Evolutionary conservation across 2,888 invertebrate genomes (phyloP), one percentile per base, ranked within the genome.

Genomic region (Eristalis arbustorum): DNA sequence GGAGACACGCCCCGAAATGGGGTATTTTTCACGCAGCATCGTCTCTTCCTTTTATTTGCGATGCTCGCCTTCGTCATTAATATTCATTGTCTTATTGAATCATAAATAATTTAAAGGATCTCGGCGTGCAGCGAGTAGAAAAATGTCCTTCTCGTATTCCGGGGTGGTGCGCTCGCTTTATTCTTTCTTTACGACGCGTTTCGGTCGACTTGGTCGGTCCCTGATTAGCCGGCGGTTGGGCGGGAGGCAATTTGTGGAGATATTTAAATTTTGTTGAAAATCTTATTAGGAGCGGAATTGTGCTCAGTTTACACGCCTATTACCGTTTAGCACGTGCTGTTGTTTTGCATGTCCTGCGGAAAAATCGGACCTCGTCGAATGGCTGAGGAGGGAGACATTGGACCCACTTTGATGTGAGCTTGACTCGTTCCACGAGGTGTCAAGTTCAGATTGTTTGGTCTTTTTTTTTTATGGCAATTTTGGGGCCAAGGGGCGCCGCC

Each of bases 41-140:
- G 34, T 31, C 57, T 40, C 64, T 63, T 63, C 63, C 5, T 23
- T 64, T 79, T 66, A 49, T 61, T 49, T 18, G 49, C 18, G 49
- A 1, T 49, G 18, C 18, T 49, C 10, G 49, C 49, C 49, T 5
- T 18, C 49, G 31, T 61, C 72, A 49, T 79, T 79, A 67, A 72
- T 79, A 79, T 72, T 79, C 72, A 79, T 79, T 79, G 78, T 79
- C 78, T 72, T 79, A 79, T 79, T 79, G 78, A 79, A 72, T 79
- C 72, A 69, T 69, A 69, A 79, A 79, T 79, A 79, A 79, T 79
- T 79, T 72, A 79, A 72, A 71, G 71, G 31, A 71, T 71, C 18
- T 37, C 63, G 61, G 71, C 42, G 59, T 59, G 28, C 42, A 69
- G 28, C 23, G 59, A 13, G 59, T 59, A 61, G 40, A 42, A 59